A percentile compares a stretch with the other conserved stretches of the same genome.
phyloP scores from a whole-genome alignment of 2,797 vertebrate species.

The Chanos chanos region DNA sequence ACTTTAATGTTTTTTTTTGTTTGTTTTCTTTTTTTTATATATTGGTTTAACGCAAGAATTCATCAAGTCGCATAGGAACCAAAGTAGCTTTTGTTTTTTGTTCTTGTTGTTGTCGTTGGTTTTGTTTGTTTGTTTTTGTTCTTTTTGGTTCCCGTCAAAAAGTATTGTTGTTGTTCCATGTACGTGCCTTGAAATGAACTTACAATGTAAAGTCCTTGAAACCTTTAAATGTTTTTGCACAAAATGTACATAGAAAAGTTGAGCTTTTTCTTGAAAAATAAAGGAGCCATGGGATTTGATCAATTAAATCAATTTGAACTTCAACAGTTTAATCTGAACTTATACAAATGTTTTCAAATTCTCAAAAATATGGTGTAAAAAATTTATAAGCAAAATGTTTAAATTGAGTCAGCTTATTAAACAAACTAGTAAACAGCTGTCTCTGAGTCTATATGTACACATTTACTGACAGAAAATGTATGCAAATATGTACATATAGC shows the following conservation, averaged over 20 bases:
- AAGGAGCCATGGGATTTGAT: conserved; percentile 77
- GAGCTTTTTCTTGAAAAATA: conserved; percentile 76
- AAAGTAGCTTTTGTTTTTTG: conserved; percentile 71
- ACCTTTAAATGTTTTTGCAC: conserved; percentile 86
- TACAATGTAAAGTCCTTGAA: conserved; percentile 84
- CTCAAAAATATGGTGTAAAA: neutral
- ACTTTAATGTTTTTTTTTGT: conserved; percentile 34
- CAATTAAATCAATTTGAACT: conserved; percentile 26
- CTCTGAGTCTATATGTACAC: neutral
- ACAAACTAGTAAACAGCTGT: too few species aligned
- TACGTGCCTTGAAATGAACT: conserved; percentile 85
- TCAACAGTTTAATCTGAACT: neutral
- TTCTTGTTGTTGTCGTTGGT: too few species aligned
- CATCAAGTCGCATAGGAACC: conserved; percentile 70
- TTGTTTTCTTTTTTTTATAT: conserved; percentile 51
- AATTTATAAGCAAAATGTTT: neutral
- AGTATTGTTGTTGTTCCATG: conserved; percentile 78
- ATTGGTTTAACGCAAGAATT: conserved; percentile 52
- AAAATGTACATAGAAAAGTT: conserved; percentile 82
- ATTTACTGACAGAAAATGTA: too few species aligned
- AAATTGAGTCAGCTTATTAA: neutral
- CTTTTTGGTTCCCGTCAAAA: conserved; percentile 58
- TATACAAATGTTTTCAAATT: too few species aligned
- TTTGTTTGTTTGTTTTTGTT: neutral
- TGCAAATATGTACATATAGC: too few species aligned